Conservation (phyloP, 2,888 invertebrate genomes). For the Acanthoscelides obtectus region DNA sequence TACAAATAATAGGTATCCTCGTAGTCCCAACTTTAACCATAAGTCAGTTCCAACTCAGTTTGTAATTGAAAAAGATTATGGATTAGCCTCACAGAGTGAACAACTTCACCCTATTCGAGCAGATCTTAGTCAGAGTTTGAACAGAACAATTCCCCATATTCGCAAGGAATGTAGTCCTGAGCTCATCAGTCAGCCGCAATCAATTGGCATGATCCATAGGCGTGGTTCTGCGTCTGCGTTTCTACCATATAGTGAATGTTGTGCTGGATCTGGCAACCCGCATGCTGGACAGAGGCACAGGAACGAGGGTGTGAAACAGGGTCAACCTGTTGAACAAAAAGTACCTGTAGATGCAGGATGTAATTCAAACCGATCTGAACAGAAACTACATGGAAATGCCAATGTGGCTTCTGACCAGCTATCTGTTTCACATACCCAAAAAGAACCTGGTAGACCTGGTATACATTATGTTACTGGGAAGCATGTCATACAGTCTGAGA, state of each 20-base stretch:
- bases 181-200: no score
- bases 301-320: not conserved
- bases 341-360: not conserved
- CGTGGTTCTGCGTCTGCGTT: not conserved
- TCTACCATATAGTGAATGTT: not conserved
- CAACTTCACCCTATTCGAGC: no score
- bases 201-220: slow-evolving; percentile 1
- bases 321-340: not conserved
- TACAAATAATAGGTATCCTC: no score
- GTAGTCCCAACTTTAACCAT: slow-evolving; percentile 17
- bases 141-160: no score
- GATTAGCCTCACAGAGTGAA: no score
- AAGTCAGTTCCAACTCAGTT: slow-evolving; percentile 9
- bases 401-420: not conserved
- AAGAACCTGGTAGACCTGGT: not conserved
- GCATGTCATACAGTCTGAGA: slow-evolving; percentile 20
- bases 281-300: not conserved
- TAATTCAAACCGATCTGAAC: not conserved
- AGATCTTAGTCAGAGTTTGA: no score
- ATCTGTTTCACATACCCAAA: not conserved
- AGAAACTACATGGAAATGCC: not conserved
- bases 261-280: not conserved
- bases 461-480: slow-evolving; percentile 27
- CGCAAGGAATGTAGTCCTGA: no score
- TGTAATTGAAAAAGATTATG: not conserved